phyloP scores from a whole-genome alignment of 2,888 invertebrate species.

The Drosophila greeni region DNA sequence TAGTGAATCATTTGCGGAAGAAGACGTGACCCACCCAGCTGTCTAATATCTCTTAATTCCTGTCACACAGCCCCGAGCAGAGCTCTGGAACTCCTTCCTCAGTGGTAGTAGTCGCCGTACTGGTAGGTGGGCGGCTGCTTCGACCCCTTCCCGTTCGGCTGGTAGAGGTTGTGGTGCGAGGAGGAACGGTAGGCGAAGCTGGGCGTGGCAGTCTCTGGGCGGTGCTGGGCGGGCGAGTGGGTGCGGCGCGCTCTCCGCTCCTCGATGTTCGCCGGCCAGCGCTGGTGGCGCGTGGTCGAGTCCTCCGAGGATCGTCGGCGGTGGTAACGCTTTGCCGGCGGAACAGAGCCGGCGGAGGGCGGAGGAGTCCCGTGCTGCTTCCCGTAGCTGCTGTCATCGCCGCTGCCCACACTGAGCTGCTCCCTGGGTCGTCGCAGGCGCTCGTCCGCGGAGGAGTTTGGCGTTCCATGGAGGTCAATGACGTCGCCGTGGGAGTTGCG shows the following conservation, averaged over 20 bases:
- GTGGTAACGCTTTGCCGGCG: conserved; percentile 69
- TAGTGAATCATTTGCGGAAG: background rate
- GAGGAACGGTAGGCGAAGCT: conserved; percentile 79
- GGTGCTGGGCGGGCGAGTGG: conserved; percentile 58
- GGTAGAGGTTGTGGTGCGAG: conserved; percentile 83
- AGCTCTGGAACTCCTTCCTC: background rate
- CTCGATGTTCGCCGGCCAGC: conserved; percentile 74
- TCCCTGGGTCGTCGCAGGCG: conserved; percentile 67
- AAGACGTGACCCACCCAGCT: conserved; percentile 15
- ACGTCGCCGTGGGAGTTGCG: conserved; percentile 64
- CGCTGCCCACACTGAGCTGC: conserved; percentile 51
- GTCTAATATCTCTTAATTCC: conserved; percentile 1
- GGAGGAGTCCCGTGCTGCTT: conserved; percentile 36
- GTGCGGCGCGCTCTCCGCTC: conserved; percentile 67
- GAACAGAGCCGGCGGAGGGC: conserved; percentile 38
- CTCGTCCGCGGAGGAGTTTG: conserved; percentile 72
- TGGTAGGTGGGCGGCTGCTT: conserved; percentile 76
- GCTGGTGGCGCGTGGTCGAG: conserved; percentile 69
- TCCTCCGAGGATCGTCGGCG: conserved; percentile 75
- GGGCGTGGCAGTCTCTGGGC: conserved; percentile 54
- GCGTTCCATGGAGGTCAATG: conserved; percentile 60
- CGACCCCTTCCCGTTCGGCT: conserved; percentile 65
- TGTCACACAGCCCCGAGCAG: conserved; percentile 7
- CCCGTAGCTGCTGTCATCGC: conserved; percentile 67
- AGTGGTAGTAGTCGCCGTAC: conserved; percentile 79